A percentile compares a stretch with the other conserved stretches of the same genome.
Conservation (phyloP, 2,888 invertebrate species). For the Lasioglossum zephyrum region DNA sequence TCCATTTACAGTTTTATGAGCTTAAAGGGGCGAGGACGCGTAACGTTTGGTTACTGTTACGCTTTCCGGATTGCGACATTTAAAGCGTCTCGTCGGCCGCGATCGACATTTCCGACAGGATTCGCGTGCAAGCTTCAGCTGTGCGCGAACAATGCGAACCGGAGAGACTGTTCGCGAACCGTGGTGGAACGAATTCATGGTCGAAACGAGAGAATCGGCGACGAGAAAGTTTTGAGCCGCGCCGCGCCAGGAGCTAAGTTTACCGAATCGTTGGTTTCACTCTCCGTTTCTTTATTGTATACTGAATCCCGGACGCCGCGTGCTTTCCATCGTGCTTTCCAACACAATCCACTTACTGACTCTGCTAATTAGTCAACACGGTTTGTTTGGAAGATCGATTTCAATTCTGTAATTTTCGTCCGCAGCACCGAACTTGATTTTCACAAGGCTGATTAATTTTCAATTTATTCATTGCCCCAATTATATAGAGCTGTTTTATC, state of each 20-base stretch:
- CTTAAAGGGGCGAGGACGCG: conserved; percentile 34
- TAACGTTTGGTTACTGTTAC: conserved; percentile 53
- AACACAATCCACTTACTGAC: neutral
- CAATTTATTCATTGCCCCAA: neutral
- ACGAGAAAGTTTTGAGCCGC: conserved; percentile 39
- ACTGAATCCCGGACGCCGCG: neutral
- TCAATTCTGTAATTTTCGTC: neutral
- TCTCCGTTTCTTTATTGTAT: conserved; percentile 14
- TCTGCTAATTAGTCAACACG: neutral
- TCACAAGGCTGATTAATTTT: neutral
- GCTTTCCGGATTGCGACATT: conserved; percentile 51
- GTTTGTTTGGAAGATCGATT: neutral
- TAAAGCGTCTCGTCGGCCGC: conserved; percentile 29
- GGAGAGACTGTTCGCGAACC: neutral
- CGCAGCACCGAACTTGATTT: neutral
- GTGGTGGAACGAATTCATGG: conserved; percentile 33
- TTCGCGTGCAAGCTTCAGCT: conserved; percentile 31
- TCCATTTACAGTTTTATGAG: conserved; percentile 47
- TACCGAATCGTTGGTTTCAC: conserved; percentile 30
- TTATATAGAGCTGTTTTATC: neutral
- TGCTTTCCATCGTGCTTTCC: neutral
- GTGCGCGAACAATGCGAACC: neutral
- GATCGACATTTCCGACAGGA: conserved; percentile 47
- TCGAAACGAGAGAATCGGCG: conserved; percentile 10
- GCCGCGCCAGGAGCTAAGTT: neutral